Base-by-base conservation (phyloP, 2,888 invertebrate genomes). In the Meliscaeva auricollis region DNA sequence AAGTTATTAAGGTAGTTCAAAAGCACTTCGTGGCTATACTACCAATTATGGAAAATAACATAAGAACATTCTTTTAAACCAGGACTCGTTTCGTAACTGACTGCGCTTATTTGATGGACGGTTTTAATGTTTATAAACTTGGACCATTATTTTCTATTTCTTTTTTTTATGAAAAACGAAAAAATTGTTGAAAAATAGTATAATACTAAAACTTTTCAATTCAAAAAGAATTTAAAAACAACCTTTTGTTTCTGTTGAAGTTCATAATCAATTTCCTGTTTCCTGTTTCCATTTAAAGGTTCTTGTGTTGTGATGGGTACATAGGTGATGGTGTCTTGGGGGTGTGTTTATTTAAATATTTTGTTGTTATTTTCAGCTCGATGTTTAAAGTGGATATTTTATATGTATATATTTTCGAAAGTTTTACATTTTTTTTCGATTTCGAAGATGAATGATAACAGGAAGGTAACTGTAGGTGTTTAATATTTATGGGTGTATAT, bases 341-440 rank as follows among this genome's bases (percentile, higher is more conserved):
- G 2, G 26, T 52, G 13, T 54, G 54, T 50, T 0, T 52, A 4
- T 52, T 7, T n/a, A 8, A n/a, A n/a, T 52, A n/a, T 13, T 50
- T 13, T 26, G 1, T n/a, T 22, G 8, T 3, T n/a, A 26, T 52
- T 26, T 15, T 22, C 3, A 20, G 7, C 7, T 7, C 17, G 11
- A 7, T n/a, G 4, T 50, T n/a, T 26, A 7, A n/a, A 26, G 3
- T 15, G 7, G 26, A n/a, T 30, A 2, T n/a, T 41, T 3, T 52
- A 52, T 26, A 2, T 26, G 4, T 26, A 26, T 26, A 26, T 26
- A 4, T 26, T 26, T 52, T 52, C n/a, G 50, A 52, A 22, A 5
- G 20, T 50, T 52, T n/a, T 22, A 22, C 22, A 52, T 52, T 52
- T 52, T 30, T n/a, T n/a, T n/a, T n/a, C n/a, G 26, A 26, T 15